Percentiles rank a stretch among this genome's conserved stretches.
Conservation (phyloP, 2,113 vertebrate genomes). For the Epinephelus cyanopodus region DNA sequence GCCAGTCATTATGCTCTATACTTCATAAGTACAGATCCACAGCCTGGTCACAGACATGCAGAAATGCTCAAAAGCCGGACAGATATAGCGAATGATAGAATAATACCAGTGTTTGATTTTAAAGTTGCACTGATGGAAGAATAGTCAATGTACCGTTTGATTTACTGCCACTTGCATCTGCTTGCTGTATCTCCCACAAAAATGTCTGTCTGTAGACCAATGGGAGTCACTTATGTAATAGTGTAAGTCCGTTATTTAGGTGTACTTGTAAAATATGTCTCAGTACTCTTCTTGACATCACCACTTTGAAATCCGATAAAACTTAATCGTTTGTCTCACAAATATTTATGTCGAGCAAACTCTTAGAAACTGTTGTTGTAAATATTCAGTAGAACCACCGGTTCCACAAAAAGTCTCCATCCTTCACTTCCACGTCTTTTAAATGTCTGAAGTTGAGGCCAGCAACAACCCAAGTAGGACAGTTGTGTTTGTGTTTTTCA, state of each 20-base stretch:
- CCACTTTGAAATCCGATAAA: slow-evolving; percentile 13
- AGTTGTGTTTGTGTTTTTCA: slow-evolving; percentile 23
- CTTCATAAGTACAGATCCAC: slow-evolving; percentile 5
- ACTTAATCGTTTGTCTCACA: slow-evolving; percentile 20
- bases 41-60: slow-evolving; percentile 13
- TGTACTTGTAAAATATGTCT: neutral
- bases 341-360: slow-evolving; percentile 38
- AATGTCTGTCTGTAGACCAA: neutral
- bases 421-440: neutral
- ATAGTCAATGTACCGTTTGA: neutral
- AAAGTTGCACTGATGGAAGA: neutral
- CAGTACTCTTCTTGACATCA: neutral
- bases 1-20: neutral
- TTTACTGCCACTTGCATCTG: neutral
- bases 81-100: neutral
- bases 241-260: neutral
- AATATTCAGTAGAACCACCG: neutral
- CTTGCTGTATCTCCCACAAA: neutral
- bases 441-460: slow-evolving; percentile 3
- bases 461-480: neutral
- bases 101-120: neutral
- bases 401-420: neutral
- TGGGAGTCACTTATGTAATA: slow-evolving; percentile 19
- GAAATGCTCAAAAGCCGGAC: slow-evolving; percentile 1
- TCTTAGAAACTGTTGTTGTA: neutral